phyloP scores from a whole-genome alignment of 2,888 invertebrate species.

The Alentia gelatinosa region DNA sequence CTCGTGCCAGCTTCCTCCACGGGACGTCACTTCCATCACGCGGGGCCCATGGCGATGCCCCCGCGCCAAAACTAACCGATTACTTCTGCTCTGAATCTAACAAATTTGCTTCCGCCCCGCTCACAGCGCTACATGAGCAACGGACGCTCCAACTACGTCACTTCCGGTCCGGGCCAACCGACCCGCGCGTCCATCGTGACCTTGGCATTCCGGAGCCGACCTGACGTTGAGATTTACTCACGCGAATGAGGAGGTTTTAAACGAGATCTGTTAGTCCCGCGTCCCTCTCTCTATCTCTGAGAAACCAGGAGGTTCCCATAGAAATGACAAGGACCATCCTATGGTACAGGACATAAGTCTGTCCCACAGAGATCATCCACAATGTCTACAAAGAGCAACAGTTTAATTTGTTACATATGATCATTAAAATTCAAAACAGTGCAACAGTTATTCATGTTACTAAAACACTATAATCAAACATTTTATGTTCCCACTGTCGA shows the following conservation, averaged over 20 bases:
- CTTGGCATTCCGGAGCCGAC: neutral
- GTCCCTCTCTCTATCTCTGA: no score
- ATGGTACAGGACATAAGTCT: no score
- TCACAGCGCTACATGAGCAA: neutral
- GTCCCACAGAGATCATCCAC: no score
- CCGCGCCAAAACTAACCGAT: conserved; percentile 30
- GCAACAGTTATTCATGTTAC: no score
- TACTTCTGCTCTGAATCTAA: conserved; percentile 15
- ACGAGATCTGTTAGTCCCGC: no score
- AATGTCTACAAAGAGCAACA: no score
- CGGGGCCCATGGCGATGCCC: neutral
- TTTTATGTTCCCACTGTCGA: no score
- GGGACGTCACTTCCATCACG: neutral
- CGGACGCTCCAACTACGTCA: neutral
- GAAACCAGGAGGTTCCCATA: no score
- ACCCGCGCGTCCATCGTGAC: neutral
- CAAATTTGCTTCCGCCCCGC: neutral
- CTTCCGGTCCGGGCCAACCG: neutral
- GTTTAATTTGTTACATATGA: no score
- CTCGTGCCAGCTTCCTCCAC: neutral
- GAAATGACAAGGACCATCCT: no score
- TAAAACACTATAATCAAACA: no score
- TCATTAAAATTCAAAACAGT: no score
- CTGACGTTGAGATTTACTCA: neutral
- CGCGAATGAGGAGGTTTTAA: neutral